These are phyloP conservation scores for Aphyosemion australe DNA, from an alignment of 2,113 vertebrate genomes.

Conservation along the genomic window DNA sequence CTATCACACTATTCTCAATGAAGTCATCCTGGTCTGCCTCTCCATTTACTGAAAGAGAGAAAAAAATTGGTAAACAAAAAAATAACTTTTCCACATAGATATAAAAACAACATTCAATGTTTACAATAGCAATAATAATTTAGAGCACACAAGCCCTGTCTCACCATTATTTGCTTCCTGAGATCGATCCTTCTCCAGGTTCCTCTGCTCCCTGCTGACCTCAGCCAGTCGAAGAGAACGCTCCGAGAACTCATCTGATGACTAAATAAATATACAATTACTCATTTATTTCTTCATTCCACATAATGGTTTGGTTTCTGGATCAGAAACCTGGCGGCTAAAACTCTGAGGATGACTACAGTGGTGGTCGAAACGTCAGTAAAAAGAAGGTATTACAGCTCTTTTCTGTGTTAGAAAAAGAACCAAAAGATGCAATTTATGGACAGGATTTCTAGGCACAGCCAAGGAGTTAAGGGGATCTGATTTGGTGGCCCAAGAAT, in stretches of 20 bases:
- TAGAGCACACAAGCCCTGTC: fast-evolving
- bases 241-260: conserved; percentile 88
- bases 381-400: too few species aligned
- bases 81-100: neutral
- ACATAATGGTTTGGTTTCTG: too few species aligned
- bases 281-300: neutral
- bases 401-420: too few species aligned
- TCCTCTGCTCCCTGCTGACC: conserved; percentile 81
- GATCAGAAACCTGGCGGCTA: too few species aligned
- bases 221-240: conserved; percentile 85
- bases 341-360: too few species aligned
- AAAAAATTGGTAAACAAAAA: neutral
- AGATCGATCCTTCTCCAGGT: conserved; percentile 76
- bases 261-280: conserved; percentile 67
- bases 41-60: conserved; percentile 71
- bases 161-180: conserved; percentile 63
- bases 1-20: conserved; percentile 79
- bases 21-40: conserved; percentile 82
- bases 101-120: too few species aligned
- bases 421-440: too few species aligned
- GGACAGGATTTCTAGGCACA: too few species aligned
- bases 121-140: too few species aligned
- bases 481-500: too few species aligned
- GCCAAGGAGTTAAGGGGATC: too few species aligned
- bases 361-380: too few species aligned